Percentiles rank a stretch among this genome's conserved stretches.
Conservation (phyloP, 2,113 vertebrate genomes). For the Chamaea fasciata region DNA sequence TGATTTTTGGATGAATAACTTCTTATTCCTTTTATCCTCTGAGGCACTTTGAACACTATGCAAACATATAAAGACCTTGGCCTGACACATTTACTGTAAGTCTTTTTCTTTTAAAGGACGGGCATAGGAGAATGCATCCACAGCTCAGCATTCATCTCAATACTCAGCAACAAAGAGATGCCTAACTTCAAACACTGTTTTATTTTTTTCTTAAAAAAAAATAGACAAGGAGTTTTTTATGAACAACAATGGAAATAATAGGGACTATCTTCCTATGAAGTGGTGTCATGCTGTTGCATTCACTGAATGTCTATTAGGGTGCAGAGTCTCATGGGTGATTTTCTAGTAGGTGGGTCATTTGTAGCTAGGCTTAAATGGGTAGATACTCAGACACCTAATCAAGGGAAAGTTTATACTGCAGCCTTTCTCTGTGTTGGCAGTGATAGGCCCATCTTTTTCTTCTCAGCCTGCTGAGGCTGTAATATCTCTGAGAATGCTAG, state of each 20-base stretch:
- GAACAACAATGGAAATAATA: not conserved
- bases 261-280: not conserved
- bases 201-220: not conserved
- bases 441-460: not conserved
- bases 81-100: not conserved
- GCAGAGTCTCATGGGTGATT: not conserved
- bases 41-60: slow-evolving; percentile 10
- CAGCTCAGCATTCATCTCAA: not conserved
- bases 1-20: slow-evolving; percentile 33
- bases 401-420: not conserved
- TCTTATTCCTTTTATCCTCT: slow-evolving; percentile 26
- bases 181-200: not conserved
- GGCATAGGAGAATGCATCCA: not conserved
- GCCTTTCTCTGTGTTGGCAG: not conserved
- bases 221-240: not conserved
- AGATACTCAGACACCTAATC: not conserved
- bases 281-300: not conserved
- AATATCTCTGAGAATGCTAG: not conserved
- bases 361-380: not conserved
- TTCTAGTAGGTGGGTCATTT: not conserved
- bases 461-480: not conserved
- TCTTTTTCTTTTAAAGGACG: not conserved
- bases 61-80: not conserved
- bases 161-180: not conserved
- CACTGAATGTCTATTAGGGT: not conserved